Conservation (phyloP, 92 coral and sea anemone genomes). For the Hydrozoanthus gracilis region DNA sequence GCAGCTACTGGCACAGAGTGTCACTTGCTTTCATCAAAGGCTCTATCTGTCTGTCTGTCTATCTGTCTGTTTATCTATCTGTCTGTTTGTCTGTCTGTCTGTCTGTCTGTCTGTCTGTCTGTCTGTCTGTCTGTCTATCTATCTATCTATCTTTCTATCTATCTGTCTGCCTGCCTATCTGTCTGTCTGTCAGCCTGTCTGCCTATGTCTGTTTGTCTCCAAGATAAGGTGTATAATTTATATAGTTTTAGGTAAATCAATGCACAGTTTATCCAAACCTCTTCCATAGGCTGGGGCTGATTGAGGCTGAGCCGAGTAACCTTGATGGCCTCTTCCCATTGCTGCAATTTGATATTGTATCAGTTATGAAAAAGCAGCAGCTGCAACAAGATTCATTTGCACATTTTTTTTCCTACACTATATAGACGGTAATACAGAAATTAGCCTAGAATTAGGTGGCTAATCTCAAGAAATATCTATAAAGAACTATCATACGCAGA, state of each 20-base stretch:
- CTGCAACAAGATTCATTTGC: background rate
- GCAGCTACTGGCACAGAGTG: constrained; percentile 95
- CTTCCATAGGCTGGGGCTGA: constrained; percentile 54
- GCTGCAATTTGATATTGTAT: background rate
- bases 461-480: no score
- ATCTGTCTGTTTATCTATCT: background rate
- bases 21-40: constrained; percentile 66
- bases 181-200: no score
- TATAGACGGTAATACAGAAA: background rate
- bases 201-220: no score
- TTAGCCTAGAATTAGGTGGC: no score
- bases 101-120: no score
- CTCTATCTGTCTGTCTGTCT: background rate
- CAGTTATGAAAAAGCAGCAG: background rate
- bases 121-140: no score
- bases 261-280: constrained; percentile 31
- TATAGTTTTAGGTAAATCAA: no score
- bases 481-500: no score
- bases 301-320: constrained; percentile 37
- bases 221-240: no score
- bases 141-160: no score
- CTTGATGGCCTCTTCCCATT: constrained; percentile 38
- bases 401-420: background rate
- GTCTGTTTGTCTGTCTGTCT: background rate
- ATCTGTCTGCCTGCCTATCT: no score